Evolutionary conservation across 2,113 vertebrate genomes (phyloP).

Genomic region (Amazona guildingii): DNA sequence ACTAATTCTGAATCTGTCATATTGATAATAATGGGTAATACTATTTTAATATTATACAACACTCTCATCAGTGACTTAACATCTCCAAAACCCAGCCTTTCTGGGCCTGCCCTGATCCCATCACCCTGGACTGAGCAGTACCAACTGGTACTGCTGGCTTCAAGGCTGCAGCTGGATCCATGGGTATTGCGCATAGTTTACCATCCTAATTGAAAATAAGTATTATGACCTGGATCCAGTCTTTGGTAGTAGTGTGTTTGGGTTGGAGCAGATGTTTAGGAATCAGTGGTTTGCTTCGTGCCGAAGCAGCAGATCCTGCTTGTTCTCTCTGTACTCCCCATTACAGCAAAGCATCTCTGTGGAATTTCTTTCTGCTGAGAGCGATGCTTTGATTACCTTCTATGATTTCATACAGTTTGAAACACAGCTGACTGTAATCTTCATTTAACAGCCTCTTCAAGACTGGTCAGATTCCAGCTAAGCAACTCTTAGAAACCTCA

Average conservation of each 20-base stretch:
- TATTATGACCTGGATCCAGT: rapidly evolving
- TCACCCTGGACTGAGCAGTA: not conserved
- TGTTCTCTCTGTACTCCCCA: rapidly evolving
- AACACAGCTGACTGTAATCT: slow-evolving; percentile 14
- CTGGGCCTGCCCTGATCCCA: not conserved
- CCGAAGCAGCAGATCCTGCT: not conserved
- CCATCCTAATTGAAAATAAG: rapidly evolving
- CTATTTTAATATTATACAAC: not conserved
- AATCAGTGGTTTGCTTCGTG: rapidly evolving
- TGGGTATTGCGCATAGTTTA: not conserved
- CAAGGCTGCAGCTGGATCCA: not conserved
- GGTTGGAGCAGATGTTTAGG: not conserved
- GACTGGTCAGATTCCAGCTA: slow-evolving; percentile 22
- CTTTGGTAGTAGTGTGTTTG: not conserved
- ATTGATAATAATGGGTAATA: not conserved
- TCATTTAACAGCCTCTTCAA: slow-evolving; percentile 7
- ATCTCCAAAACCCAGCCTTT: not conserved
- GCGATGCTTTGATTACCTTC: not conserved
- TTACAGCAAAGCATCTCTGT: not conserved
- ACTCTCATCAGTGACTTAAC: rapidly evolving
- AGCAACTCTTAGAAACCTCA: slow-evolving; percentile 16
- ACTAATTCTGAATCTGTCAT: not conserved
- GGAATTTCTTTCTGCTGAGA: not conserved
- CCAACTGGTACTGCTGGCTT: not conserved
- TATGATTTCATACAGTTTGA: not conserved